Base-by-base conservation (phyloP, 2,113 vertebrate species). In the Probosciger aterrimus region DNA sequence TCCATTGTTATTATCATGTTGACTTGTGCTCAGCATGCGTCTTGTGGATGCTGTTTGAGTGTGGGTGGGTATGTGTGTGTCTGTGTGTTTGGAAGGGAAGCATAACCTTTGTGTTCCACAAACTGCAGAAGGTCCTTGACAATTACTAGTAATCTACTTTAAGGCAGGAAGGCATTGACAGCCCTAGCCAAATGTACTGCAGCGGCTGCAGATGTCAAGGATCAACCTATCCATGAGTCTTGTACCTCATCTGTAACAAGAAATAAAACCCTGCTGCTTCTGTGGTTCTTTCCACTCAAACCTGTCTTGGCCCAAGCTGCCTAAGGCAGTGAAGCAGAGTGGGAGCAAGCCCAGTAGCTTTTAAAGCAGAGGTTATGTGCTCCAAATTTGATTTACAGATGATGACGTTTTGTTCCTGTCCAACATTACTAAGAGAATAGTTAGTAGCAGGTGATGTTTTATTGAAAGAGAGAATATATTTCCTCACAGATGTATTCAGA, bases 21-120 rank as follows among this genome's bases (percentile, higher is more conserved):
- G 65, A 16, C 22, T 88, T 88, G 59, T 74, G 28, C 60, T 94
- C 37, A 70, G 62, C 37, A 65, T 69, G 43, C 17, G 5, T 77
- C 86, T 91, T 25, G 16, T 47, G 59, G 78, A 9, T 8, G 7
- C 30, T 4, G 4, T 81, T 82, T 70, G 11, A 6, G 3, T 33
- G 39, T 2, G 4, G 6, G 8, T 46, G 4, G 6, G 8, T 46
- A 10, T 8, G 12, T 59, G 30, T 0, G 0, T 65, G 30, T 74
- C 39, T 67, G 2, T 25, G 2, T 24, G 18, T 86, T 79, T 43
- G 70, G 49, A 89, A 89, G 27, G 7, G 33, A 57, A 79, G 8
- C 0, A 0, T 43, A 52, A 63, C 41, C 37, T 70, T 71, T 64
- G 23, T 69, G 16, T 60, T 71, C 31, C 22, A 46, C 55, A 87